Evolutionary conservation across 2,888 invertebrate genomes (phyloP), one percentile per base, ranked within the genome.

Genomic region (Brachypalpus laphriformis): DNA sequence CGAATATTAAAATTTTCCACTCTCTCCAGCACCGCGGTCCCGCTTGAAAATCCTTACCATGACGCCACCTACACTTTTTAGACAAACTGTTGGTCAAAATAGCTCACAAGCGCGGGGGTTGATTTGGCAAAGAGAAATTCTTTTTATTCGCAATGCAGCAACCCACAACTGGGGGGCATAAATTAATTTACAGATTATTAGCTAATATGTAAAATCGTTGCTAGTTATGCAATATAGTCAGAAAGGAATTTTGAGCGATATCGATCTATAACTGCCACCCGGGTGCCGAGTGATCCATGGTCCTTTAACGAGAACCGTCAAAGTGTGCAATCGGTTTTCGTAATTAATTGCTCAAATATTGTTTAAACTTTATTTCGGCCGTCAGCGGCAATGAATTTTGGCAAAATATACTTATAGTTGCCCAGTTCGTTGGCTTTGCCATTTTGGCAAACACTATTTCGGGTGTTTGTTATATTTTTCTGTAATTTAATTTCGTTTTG

Each of bases 271-370:
- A 34, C 16, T 37, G 49, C 34, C 65, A 56, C 49, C 16, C 61
- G 9, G 16, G 25, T 6, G 18, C 6, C 20, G 28, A 9, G 51
- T 82, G 77, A 82, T 82, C 71, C 77, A 82, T 77, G 51, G 40
- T 63, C 71, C 49, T 82, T 82, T 82, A 82, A 82, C 70, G 71
- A 82, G 51, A 42, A 59, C 59, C 40, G 63, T 77, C 71, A 66
- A 28, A 25, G 34, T 28, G 28, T 76, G 77, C 77, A 77, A 77
- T 82, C 18, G 76, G 16, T 71, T 74, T 63, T 51, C 22, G 20
- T 71, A 59, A 82, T 77, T 82, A 37, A 82, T 76, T 54, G 40
- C 63, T 18, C n/a, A 16, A 20, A 49, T 31, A 70, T 75, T 56
- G 56, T 65, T 57, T 8, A 22, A 47, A 63, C 56, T 75, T 65